Conservation (phyloP, 2,797 vertebrate genomes). For the Lacerta viridis region DNA sequence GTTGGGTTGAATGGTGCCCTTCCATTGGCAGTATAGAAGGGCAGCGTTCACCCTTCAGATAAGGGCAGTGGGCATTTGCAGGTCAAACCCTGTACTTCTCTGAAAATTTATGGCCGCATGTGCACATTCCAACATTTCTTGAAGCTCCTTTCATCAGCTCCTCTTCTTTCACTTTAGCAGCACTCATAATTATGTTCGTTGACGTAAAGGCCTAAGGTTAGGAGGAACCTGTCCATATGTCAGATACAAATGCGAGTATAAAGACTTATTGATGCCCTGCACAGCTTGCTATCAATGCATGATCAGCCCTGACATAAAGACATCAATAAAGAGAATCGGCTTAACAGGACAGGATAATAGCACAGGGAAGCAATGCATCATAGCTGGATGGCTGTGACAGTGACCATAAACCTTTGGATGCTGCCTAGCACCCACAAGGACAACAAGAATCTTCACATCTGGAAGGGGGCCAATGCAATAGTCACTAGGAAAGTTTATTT, state of each 20-base stretch:
- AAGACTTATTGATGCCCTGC: conserved; percentile 30
- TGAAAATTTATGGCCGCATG: conserved; percentile 27
- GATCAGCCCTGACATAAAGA: not conserved
- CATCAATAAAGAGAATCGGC: conserved; percentile 49
- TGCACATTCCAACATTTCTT: conserved; percentile 33
- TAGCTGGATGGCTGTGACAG: conserved; percentile 56
- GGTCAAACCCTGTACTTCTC: conserved; percentile 29
- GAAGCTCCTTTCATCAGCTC: conserved; percentile 34
- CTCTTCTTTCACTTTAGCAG: conserved; percentile 27
- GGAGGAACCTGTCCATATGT: conserved; percentile 31
- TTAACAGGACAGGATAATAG: conserved; percentile 51
- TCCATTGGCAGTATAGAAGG: conserved; percentile 1
- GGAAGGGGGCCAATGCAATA: conserved; percentile 51
- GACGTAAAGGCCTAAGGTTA: conserved; percentile 38
- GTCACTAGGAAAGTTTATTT: conserved; percentile 42
- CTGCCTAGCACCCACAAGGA: conserved; percentile 41
- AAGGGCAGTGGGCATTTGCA: conserved; percentile 15
- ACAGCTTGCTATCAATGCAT: conserved; percentile 11
- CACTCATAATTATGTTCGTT: conserved; percentile 7
- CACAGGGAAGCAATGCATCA: conserved; percentile 38
- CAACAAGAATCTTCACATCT: conserved; percentile 46
- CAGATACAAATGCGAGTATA: conserved; percentile 30
- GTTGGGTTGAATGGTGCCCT: not conserved
- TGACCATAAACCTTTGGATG: conserved; percentile 53
- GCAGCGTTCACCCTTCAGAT: not conserved